These are phyloP conservation scores for Adelognathus sp. DNA, from an alignment of 2,888 invertebrate genomes.

Conservation along the genomic window DNA sequence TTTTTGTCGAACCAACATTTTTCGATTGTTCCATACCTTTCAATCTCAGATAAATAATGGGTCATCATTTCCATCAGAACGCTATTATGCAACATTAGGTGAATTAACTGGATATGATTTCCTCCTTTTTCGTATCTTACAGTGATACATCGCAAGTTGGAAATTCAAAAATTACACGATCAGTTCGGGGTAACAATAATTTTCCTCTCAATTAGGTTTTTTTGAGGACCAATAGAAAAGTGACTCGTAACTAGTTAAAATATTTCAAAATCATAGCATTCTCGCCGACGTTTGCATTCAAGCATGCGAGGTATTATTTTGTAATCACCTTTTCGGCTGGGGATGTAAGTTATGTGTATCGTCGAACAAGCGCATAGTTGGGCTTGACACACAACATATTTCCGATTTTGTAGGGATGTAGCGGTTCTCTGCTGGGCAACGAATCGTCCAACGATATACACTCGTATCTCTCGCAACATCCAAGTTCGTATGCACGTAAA, in stretches of 20 bases:
- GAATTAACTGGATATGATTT: no score
- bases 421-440: slow-evolving; percentile 26
- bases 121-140: no score
- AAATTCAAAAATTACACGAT: no score
- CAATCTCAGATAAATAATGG: no score
- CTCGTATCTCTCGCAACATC: slow-evolving; percentile 21
- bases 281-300: neutral
- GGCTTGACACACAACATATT: slow-evolving; percentile 30
- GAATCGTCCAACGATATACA: slow-evolving; percentile 18
- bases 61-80: no score
- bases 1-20: no score
- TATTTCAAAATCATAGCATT: neutral
- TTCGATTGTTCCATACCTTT: no score
- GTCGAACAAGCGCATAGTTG: slow-evolving; percentile 14
- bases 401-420: slow-evolving; percentile 27
- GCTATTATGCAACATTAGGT: no score
- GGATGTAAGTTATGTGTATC: no score
- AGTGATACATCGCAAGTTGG: no score
- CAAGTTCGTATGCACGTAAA: slow-evolving; percentile 34
- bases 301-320: no score
- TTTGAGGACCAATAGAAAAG: neutral
- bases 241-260: neutral
- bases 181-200: neutral
- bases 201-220: neutral
- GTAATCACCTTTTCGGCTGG: no score